Evolutionary conservation across 2,797 vertebrate species (phyloP), one percentile per base, ranked within the genome.

Genomic region (Miopithecus talapoin): DNA sequence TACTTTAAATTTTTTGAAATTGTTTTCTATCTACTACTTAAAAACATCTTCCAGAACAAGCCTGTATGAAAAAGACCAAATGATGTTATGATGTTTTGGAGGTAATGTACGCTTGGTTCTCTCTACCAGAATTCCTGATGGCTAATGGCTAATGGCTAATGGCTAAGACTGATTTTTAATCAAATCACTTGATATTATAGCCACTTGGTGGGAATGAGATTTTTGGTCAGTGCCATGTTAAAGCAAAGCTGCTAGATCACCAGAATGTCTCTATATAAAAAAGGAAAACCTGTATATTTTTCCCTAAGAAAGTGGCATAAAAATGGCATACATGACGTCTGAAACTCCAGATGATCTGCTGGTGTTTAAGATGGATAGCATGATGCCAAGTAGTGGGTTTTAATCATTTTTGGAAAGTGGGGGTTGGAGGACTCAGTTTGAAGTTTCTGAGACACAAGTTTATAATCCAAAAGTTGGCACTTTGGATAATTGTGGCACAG

Each of bases 321-420:
- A 41, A 85, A 53, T 89, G n/a, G 41, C 3, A 5, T 48, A 7
- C 26, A 59, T 41, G 22, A 92, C 11, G 7, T 87, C 46, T 36
- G n/a, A 85, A 79, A 70, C 10, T 89, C n/a, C 26, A 88, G 61
- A 43, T 10, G 22, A 72, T 57, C 57, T 84, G 28, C 53, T 59
- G 36, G 59, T 72, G 93, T 96, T 93, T 86, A 55, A 86, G n/a
- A n/a, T 57, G 26, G 33, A 81, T 22, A 70, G 39, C 76, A 36
- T 30, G 41, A 86, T 72, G 95, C 26, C 55, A 92, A 86, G 30
- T 84, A 59, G 33, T 59, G 41, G 8, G 41, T 94, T 95, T 95
- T 90, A 95, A 86, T 86, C 39, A 92, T 57, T 94, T 94, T 97
- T 55, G 87, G 81, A 80, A 94, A 90, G 53, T 9, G 2, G 41